Base-by-base conservation (phyloP, 1,140 invertebrate species). In the Brachionus calyciflorus region DNA sequence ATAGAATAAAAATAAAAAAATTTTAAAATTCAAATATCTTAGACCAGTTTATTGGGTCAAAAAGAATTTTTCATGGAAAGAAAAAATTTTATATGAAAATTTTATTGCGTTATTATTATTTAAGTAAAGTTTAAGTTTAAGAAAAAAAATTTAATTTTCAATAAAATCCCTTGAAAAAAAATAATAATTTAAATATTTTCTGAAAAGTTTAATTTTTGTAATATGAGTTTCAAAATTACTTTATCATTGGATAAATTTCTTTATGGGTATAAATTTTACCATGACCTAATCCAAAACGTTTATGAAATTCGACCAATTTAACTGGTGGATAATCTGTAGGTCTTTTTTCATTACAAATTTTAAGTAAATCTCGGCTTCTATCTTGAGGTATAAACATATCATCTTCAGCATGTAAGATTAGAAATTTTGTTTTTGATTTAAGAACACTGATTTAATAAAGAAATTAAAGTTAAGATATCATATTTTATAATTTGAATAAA, bases 371-470 rank as follows among this genome's bases (percentile, higher is more conserved):
- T n/a, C 69, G 28, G 30, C 69, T 73, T 21, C 51, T 21, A 17
- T 55, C 51, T 24, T 73, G 69, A 2, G 69, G 69, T 51, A 73
- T 73, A 6, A 73, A 30, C 69, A 37, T 28, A 37, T 73, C 69
- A 51, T 73, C 69, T 55, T 73, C 69, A 51, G 69, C 69, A 55
- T 73, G 69, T 19, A 73, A 49, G 7, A 73, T 73, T 24, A 73
- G 40, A 30, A 73, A 28, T 41, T 73, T 73, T 33, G 44, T 30
- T 17, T 55, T 37, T 40, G n/a, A 51, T 37, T 51, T 49, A 6
- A 73, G 2, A 55, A 73, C 30, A 19, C 69, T 73, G 1, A 73
- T 28, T 17, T 19, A n/a, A 30, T 30, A 37, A 30, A n/a, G 7
- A 12, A 26, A 3, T 21, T 51, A 26, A 24, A 3, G 12, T 57